phyloP scores from a whole-genome alignment of 2,113 vertebrate genomes.

The Anoura caudifer region DNA sequence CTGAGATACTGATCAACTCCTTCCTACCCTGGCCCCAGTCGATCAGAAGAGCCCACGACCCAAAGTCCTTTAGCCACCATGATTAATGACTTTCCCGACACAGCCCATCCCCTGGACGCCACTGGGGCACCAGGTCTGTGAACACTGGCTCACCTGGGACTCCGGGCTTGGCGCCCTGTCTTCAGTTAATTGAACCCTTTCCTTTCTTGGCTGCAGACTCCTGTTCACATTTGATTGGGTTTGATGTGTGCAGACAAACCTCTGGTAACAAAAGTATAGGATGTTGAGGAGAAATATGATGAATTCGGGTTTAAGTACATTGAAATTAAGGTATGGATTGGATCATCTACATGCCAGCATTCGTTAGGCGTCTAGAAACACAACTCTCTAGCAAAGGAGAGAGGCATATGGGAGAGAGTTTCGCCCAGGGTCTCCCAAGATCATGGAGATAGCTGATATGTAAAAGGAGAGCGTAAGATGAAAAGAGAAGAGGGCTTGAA shows the following conservation, averaged over 20 bases:
- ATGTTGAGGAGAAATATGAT: neutral
- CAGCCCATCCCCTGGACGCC: neutral
- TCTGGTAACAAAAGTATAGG: neutral
- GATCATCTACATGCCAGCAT: rapidly evolving
- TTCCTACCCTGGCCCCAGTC: neutral
- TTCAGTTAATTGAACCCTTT: neutral
- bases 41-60: neutral
- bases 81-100: neutral
- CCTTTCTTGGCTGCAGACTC: neutral
- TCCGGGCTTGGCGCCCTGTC: neutral
- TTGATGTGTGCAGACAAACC: neutral
- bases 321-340: neutral
- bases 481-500: neutral
- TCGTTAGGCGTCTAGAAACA: neutral
- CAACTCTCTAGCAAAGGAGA: neutral
- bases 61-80: neutral
- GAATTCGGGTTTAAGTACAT: neutral
- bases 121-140: neutral
- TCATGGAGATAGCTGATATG: neutral
- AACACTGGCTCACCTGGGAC: neutral
- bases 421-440: neutral
- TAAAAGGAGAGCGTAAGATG: neutral
- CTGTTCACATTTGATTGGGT: neutral
- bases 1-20: neutral
- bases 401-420: neutral